These are phyloP conservation scores for Nomada goodeniana DNA, from an alignment of 2,888 invertebrate species.

Conservation along the genomic window DNA sequence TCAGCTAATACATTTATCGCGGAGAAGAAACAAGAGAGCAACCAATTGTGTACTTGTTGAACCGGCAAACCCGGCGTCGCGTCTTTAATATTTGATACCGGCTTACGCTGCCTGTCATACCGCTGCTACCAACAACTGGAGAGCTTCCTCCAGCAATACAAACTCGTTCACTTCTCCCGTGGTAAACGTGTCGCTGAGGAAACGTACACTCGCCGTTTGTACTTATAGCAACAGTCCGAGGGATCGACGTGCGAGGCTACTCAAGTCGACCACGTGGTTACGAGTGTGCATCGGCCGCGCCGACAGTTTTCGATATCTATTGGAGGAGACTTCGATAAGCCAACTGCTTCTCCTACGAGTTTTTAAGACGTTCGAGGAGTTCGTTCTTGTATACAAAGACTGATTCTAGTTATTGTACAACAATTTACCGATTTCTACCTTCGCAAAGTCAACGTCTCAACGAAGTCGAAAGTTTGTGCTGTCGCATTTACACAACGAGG, in stretches of 20 bases:
- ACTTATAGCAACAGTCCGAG: slow-evolving; percentile 26
- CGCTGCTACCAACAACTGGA: slow-evolving; percentile 4
- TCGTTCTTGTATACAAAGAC: slow-evolving; percentile 1
- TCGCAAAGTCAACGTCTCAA: not conserved
- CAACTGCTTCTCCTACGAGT: not conserved
- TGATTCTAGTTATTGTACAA: slow-evolving; percentile 18
- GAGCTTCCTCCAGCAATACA: slow-evolving; percentile 30
- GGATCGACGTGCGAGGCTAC: slow-evolving; percentile 49
- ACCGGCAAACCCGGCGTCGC: slow-evolving; percentile 56
- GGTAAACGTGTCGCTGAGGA: slow-evolving; percentile 5
- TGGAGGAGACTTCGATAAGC: not conserved
- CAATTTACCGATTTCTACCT: not conserved
- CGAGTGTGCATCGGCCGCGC: slow-evolving; percentile 63
- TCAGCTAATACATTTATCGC: slow-evolving; percentile 10
- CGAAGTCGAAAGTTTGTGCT: not conserved
- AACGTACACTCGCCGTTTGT: slow-evolving; percentile 19
- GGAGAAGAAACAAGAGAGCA: slow-evolving; percentile 26
- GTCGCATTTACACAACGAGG: not conserved
- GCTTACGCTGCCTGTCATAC: slow-evolving; percentile 29
- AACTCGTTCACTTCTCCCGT: slow-evolving; percentile 14
- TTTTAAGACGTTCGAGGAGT: not conserved
- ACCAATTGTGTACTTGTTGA: slow-evolving; percentile 78
- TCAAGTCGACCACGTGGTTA: slow-evolving; percentile 72
- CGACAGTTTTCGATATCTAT: slow-evolving; percentile 50
- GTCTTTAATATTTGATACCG: slow-evolving; percentile 57